Evolutionary conservation across 2,113 vertebrate species (phyloP), one percentile per base, ranked within the genome.

Genomic region (Gasterosteus nipponicus): DNA sequence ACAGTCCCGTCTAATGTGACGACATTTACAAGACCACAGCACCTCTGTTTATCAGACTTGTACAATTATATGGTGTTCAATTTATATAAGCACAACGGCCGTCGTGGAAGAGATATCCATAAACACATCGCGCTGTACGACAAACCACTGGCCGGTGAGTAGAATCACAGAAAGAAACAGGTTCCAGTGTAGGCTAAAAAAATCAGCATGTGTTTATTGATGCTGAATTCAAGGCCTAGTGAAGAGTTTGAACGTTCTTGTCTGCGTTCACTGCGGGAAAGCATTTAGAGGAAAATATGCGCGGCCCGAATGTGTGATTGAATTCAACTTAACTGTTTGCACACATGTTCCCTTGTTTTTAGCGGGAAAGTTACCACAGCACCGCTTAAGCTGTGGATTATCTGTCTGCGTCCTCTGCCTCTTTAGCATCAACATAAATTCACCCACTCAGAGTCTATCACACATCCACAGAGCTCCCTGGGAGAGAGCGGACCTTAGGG

Each of bases 371-470:
- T 93, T 89, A 83, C 87, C 65, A 77, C 80, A 79, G 86, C 75
- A 33, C 84, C 80, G 88, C 86, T 90, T 92, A 91, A 92, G 89
- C 91, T 69, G 0, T 79, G 91, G 92, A 92, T 92, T 92, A 93
- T 92, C 90, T 91, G 88, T 89, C 87, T 91, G 89, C 81, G 87
- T 92, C 91, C 89, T 91, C 90, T 91, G 89, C 90, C 86, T 90
- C 85, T 86, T 87, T 89, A 88, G 86, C 89, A 84, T 88, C 89
- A 78, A 89, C 87, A 88, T 65, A 73, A 89, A 89, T 88, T 90
- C 91, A 90, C 90, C 91, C 92, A 91, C 91, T 90, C 89, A 88
- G 74, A 89, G 89, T 92, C 92, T 93, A 93, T 93, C 92, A 86
- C 89, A 90, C 88, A 87, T 87, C 77, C 90, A 79, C 92, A 93